Percentiles rank a stretch among this genome's conserved stretches.
Conservation (phyloP, 1,140 invertebrate species). For the Hirudo medicinalis region DNA sequence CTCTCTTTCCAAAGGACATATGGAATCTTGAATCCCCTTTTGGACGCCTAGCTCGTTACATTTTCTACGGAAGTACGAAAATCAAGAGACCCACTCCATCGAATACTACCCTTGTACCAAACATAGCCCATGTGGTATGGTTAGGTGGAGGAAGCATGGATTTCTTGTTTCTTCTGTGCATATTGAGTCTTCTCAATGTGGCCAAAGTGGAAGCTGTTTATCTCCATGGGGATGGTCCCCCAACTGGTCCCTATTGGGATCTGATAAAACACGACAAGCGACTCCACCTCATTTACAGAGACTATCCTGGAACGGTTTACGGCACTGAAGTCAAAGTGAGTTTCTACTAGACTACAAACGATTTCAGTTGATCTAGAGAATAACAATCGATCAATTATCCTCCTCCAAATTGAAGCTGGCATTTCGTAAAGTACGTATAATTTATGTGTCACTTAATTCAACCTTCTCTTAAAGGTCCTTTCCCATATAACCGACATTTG, state of each 20-base stretch:
- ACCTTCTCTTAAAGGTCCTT: conserved; percentile 10
- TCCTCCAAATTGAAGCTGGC: background rate
- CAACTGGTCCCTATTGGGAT: conserved; percentile 22
- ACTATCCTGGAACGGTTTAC: conserved; percentile 18
- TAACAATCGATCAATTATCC: background rate
- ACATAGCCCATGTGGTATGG: conserved; percentile 25
- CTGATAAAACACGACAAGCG: conserved; percentile 15
- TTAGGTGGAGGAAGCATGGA: conserved; percentile 23
- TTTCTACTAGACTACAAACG: background rate
- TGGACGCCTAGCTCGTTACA: conserved; percentile 15
- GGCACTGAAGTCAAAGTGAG: conserved; percentile 17
- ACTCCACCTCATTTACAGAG: conserved; percentile 19
- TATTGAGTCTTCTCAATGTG: conserved; percentile 23
- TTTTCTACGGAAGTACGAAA: conserved; percentile 20
- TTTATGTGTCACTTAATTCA: background rate
- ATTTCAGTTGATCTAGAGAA: too few relatives aligned
- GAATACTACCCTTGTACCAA: conserved; percentile 20
- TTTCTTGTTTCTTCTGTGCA: conserved; percentile 23
- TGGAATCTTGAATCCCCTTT: conserved; percentile 21
- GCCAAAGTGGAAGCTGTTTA: conserved; percentile 23
- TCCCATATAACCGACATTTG: conserved; percentile 24
- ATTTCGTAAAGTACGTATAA: background rate
- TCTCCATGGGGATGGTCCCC: conserved; percentile 23
- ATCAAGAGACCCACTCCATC: conserved; percentile 14
- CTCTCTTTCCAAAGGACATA: conserved; percentile 23